Evolutionary conservation across 2,113 vertebrate genomes (phyloP).

Genomic region (Uropsilus gracilis): DNA sequence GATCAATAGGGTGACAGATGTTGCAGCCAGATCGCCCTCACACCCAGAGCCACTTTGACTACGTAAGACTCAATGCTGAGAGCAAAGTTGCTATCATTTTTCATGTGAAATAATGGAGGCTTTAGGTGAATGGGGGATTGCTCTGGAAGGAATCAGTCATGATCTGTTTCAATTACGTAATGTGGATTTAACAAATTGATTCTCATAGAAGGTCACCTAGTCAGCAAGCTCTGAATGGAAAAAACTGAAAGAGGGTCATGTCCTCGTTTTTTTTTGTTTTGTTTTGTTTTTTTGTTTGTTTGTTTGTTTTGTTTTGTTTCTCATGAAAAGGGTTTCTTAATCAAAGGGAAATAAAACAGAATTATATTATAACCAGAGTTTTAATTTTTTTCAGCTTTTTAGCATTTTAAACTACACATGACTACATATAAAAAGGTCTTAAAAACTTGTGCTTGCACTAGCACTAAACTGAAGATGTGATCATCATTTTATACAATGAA

Average conservation of each 20-base stretch:
- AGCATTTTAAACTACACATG: not conserved
- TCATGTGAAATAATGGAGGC: not conserved
- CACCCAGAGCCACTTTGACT: not conserved
- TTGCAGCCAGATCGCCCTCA: no score
- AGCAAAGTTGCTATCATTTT: not conserved
- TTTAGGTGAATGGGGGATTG: not conserved
- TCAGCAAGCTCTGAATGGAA: not conserved
- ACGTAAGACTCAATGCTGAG: rapidly evolving
- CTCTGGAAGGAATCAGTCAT: not conserved
- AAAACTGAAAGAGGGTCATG: not conserved
- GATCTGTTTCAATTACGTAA: not conserved
- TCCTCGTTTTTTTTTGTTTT: not conserved
- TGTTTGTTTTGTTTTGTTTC: no score
- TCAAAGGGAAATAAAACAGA: slow-evolving; percentile 2
- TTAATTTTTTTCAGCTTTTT: slow-evolving; percentile 26
- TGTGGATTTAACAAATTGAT: not conserved
- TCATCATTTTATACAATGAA: not conserved
- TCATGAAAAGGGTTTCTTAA: not conserved
- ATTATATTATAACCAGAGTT: not conserved
- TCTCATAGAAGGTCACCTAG: not conserved
- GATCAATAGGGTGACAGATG: no score
- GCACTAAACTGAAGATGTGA: not conserved
- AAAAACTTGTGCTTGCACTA: not conserved
- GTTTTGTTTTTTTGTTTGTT: no score
- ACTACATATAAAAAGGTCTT: not conserved